phyloP scores from a whole-genome alignment of 2,888 invertebrate species.

The Strigamia transsilvanica region DNA sequence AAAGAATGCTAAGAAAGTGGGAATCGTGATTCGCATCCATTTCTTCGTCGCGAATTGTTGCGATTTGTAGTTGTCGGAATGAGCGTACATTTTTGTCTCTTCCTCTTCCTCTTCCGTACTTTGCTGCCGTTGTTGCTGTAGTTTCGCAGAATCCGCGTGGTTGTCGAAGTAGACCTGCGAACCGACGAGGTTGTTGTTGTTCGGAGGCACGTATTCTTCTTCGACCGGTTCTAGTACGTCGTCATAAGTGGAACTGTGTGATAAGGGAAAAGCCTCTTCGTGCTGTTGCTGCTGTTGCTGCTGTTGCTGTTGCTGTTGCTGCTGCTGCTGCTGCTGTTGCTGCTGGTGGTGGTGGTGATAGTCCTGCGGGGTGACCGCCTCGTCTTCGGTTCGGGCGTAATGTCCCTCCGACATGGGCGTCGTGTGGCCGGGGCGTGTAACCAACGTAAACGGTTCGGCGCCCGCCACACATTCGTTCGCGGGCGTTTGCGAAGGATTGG shows the following conservation, averaged over 20 bases:
- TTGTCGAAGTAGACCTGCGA: slow-evolving; percentile 14
- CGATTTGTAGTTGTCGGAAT: slow-evolving; percentile 50
- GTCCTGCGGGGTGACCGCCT: slow-evolving; percentile 18
- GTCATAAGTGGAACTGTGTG: slow-evolving; percentile 67
- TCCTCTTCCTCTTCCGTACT: not conserved
- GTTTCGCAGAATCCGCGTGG: slow-evolving; percentile 48
- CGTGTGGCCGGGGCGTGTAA: slow-evolving; percentile 54
- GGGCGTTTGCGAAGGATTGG: slow-evolving; percentile 57
- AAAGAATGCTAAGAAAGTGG: slow-evolving; percentile 79
- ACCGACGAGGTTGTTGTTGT: not conserved
- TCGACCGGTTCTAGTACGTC: slow-evolving; percentile 74
- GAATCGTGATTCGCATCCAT: slow-evolving; percentile 75
- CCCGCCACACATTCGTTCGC: slow-evolving; percentile 51
- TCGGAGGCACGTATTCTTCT: slow-evolving; percentile 68
- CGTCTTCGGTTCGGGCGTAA: slow-evolving; percentile 29
- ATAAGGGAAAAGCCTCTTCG: slow-evolving; percentile 33
- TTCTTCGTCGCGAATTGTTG: not conserved
- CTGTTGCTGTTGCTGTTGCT: too few species aligned
- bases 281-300: too few species aligned
- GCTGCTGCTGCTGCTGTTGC: too few species aligned
- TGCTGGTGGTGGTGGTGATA: not conserved
- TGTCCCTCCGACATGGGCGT: slow-evolving; percentile 54
- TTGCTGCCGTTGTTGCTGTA: not conserved
- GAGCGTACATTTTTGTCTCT: slow-evolving; percentile 48
- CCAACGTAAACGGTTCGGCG: slow-evolving; percentile 54